These are phyloP conservation scores for Sarcophaga peregrina DNA, from an alignment of 1,140 invertebrate species.

Conservation along the genomic window DNA sequence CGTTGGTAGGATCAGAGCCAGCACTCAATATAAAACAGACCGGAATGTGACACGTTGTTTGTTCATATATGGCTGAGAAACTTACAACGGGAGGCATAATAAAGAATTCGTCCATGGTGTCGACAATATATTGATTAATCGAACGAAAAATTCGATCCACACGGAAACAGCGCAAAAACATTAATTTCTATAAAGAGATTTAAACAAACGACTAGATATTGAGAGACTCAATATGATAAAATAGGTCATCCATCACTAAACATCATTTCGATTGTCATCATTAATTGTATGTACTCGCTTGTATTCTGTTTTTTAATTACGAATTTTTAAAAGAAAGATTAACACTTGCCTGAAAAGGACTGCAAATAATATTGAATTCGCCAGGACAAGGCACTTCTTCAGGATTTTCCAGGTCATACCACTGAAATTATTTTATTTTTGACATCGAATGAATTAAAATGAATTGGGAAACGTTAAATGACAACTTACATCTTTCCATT, in stretches of 20 bases:
- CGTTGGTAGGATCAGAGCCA: conserved; percentile 87
- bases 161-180: conserved; percentile 87
- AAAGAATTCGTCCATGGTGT: conserved; percentile 85
- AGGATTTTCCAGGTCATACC: conserved; percentile 84
- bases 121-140: conserved; percentile 81
- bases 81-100: conserved; percentile 86
- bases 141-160: conserved; percentile 86
- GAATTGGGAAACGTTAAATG: neutral
- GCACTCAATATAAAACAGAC: conserved; percentile 90
- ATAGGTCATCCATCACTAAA: too few relatives aligned
- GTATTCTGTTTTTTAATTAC: neutral
- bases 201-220: neutral
- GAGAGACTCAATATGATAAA: too few relatives aligned
- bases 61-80: conserved; percentile 83
- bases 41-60: conserved; percentile 81
- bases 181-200: conserved; percentile 72
- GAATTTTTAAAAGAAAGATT: conserved; percentile 2
- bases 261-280: too few relatives aligned
- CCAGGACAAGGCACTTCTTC: conserved; percentile 77
- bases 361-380: conserved; percentile 74
- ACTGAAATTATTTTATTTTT: conserved; percentile 67
- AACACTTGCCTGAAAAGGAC: conserved; percentile 65
- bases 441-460: neutral
- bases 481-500: conserved; percentile 75
- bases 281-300: neutral